Evolutionary conservation across 92 coral and sea anemone genomes (phyloP).

Genomic region (Heteractis magnifica): DNA sequence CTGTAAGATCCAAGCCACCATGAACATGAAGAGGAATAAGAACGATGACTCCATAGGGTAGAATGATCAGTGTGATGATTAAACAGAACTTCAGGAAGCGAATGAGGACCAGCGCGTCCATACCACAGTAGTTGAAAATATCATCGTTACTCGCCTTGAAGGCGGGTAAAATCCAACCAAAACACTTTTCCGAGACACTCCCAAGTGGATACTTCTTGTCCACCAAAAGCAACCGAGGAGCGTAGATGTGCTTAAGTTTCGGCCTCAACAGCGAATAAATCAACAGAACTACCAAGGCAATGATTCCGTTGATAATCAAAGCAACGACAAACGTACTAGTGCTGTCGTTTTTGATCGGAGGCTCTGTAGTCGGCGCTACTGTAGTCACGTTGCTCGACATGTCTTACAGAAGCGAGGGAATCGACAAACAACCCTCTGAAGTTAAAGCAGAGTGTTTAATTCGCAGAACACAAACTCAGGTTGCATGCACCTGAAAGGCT

Average conservation of each 20-base stretch:
- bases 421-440: neutral
- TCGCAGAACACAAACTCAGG: conserved; percentile 1
- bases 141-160: conserved; percentile 82
- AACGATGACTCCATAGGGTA: conserved; percentile 88
- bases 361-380: neutral
- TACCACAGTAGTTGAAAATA: conserved; percentile 78
- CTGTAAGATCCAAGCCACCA: conserved; percentile 57
- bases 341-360: conserved; percentile 41
- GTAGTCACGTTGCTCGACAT: conserved; percentile 18
- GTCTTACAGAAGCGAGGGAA: neutral
- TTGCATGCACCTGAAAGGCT: neutral
- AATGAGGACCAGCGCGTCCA: conserved; percentile 84
- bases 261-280: conserved; percentile 78
- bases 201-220: conserved; percentile 74
- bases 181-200: conserved; percentile 69
- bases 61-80: conserved; percentile 66
- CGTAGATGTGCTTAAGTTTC: conserved; percentile 69
- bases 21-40: conserved; percentile 76
- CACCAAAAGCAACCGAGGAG: conserved; percentile 83
- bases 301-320: conserved; percentile 60
- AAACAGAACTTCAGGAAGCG: conserved; percentile 79
- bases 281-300: conserved; percentile 57
- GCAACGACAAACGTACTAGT: conserved; percentile 65
- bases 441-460: conserved; percentile 2
- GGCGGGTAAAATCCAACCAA: conserved; percentile 92